Conservation (phyloP, 2,797 vertebrate genomes). For the Gallinago stenura region DNA sequence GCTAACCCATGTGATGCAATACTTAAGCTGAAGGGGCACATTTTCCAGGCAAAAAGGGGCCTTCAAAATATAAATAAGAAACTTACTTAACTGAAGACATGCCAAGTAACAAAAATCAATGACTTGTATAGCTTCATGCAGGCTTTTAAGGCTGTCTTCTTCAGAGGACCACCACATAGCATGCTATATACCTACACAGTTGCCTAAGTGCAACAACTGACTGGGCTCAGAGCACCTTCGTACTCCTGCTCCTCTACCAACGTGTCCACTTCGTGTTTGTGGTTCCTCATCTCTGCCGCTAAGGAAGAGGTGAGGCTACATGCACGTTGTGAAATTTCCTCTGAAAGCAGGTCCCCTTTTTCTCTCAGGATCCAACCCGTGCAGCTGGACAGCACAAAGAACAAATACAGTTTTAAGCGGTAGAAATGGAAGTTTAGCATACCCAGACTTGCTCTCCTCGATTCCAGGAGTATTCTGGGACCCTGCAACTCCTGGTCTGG, state of each 20-base stretch:
- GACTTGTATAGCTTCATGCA: not conserved
- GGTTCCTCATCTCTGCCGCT: not conserved
- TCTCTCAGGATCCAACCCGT: not conserved
- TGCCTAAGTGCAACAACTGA: rapidly evolving
- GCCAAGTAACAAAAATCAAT: not conserved
- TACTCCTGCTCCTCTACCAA: not conserved
- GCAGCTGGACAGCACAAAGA: not conserved
- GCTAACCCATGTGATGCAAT: not conserved
- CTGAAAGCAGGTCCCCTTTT: not conserved
- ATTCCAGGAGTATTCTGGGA: not conserved
- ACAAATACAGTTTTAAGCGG: not conserved
- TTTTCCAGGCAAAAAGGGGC: not conserved
- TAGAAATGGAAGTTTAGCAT: not conserved
- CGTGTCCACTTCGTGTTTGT: not conserved
- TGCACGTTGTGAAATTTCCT: not conserved
- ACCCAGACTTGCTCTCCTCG: not conserved
- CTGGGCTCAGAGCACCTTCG: not conserved
- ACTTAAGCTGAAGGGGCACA: not conserved
- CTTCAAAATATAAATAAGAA: not conserved
- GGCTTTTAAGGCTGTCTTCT: not conserved
- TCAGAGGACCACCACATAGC: rapidly evolving
- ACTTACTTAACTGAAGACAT: not conserved
- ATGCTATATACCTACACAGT: not conserved
- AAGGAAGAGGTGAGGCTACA: not conserved
- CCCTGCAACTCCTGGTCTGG: not conserved